Base-by-base conservation (phyloP, 2,113 vertebrate genomes). In the Sarotherodon lohbergeri region DNA sequence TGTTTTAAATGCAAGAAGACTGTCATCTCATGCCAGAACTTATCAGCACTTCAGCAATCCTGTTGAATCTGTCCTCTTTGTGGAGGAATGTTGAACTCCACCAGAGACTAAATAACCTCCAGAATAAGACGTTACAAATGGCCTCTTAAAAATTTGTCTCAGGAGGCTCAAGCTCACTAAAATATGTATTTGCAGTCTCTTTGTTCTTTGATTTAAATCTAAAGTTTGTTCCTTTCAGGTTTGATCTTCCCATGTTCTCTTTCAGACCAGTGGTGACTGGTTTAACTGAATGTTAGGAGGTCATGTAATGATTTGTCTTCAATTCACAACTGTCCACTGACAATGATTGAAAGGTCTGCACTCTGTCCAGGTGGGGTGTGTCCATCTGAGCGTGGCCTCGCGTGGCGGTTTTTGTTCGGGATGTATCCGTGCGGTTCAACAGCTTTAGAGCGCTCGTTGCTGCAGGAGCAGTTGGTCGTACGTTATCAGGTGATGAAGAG, bases 391-490 rank as follows among this genome's bases (percentile, higher is more conserved):
- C 95, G 97, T 3, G 94, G 93, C 54, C 93, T 92, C 32, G 96
- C 90, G 1, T 97, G 97, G 97, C 94, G 95, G 4, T 97, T 97
- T 86, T 91, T 97, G 81, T 97, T 97, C 24, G 96, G 96, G 29
- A 96, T 97, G 96, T 97, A 96, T 87, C 95, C 96, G 1, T 97
- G 96, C 91, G 91, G 95, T 84, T 97, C 97, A 5, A 97, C 96
- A 0, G 82, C 95, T 52, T 93, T 95, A 7, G 96, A 97, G 94
- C 96, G 96, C 80, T 92, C 95, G 19, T 87, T 96, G 19, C 93
- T 97, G 90, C 93, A 93, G 88, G 94, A 97, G 92, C 96, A 97
- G 91, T 83, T 96, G 84, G 61, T 89, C 0, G 86, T 96, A 4
- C 96, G 96, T 71, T 97, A 97, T 82, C 92, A 39, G 59, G 93